Base-by-base conservation (phyloP, 2,888 invertebrate species). In the Zaprionus bogoriensis region DNA sequence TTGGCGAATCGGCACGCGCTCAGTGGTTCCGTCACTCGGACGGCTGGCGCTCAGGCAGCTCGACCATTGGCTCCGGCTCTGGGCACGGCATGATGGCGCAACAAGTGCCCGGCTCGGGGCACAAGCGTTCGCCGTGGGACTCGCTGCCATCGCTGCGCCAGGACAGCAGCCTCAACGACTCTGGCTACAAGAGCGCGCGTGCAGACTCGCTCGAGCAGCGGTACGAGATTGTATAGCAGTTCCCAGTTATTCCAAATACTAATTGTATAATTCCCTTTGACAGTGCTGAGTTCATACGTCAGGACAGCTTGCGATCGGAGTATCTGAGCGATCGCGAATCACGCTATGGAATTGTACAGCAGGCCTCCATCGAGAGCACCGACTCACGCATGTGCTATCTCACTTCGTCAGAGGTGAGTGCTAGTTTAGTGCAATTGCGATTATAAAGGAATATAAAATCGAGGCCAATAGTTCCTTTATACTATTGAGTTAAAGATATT, bases 341-440 rank as follows among this genome's bases (percentile, higher is more conserved):
- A 14, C 94, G 96, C 81, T 96, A 96, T 89, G 96, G 96, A 77
- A 96, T 97, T 90, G 96, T 97, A 82, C 97, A 97, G 91, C 98
- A 98, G 91, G 97, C 97, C 42, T 97, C 97, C 50, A 95, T 98
- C 71, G 97, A 98, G 91, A 97, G 97, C 92, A 97, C 97, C 7
- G 98, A 98, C 92, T 97, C 97, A 74, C 93, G 97, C 86, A 94
- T 97, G 84, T 97, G 97, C 92, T 98, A 98, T 92, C 93, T 98
- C 90, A 98, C 98, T 76, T 98, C 97, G 44, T 98, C 97, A 75
- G 98, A 98, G 97, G 97, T 98, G 93, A 95, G 97, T 93, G 36
- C 10, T 14, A 36, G 25, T 12, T 1, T 27, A 30, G 23, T 17
- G 4, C 10, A 2, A 1, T 12, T 27, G 0, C 2, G 6, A n/a